Percentiles rank a stretch among this genome's conserved stretches.
Conservation (phyloP, 2,888 invertebrate genomes). For the Aproaerema taeniolella region DNA sequence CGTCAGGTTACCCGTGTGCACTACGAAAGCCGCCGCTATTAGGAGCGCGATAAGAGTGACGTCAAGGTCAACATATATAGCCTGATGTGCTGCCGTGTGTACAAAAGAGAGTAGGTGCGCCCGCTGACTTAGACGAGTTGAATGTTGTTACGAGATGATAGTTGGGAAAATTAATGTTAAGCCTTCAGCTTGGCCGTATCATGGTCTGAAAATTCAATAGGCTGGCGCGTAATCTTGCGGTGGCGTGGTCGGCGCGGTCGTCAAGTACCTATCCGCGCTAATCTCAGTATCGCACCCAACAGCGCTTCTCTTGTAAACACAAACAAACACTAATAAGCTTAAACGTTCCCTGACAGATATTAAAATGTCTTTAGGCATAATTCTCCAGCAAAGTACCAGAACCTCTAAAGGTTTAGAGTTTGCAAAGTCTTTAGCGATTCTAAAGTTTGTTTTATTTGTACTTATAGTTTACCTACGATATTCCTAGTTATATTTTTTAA, state of each 20-base stretch:
- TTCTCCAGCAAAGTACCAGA: no score
- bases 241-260: conserved; percentile 12
- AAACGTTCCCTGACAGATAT: conserved; percentile 3
- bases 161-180: conserved; percentile 16
- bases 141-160: conserved; percentile 17
- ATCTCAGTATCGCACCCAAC: conserved; percentile 24
- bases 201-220: conserved; percentile 25
- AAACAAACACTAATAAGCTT: conserved; percentile 12
- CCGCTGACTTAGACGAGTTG: conserved; percentile 1
- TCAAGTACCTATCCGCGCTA: conserved; percentile 18
- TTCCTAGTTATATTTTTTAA: no score
- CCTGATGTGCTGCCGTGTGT: no score
- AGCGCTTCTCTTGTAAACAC: conserved; percentile 16
- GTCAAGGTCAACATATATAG: no score
- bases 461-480: no score
- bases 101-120: no score
- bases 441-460: no score
- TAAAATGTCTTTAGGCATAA: background rate
- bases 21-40: no score
- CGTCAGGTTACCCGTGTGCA: no score
- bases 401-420: no score
- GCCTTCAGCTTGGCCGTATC: conserved; percentile 7
- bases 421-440: no score
- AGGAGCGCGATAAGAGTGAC: no score
- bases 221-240: conserved; percentile 22